These are phyloP conservation scores for Ramphastos sulfuratus DNA, from an alignment of 2,113 vertebrate genomes.

Conservation along the genomic window DNA sequence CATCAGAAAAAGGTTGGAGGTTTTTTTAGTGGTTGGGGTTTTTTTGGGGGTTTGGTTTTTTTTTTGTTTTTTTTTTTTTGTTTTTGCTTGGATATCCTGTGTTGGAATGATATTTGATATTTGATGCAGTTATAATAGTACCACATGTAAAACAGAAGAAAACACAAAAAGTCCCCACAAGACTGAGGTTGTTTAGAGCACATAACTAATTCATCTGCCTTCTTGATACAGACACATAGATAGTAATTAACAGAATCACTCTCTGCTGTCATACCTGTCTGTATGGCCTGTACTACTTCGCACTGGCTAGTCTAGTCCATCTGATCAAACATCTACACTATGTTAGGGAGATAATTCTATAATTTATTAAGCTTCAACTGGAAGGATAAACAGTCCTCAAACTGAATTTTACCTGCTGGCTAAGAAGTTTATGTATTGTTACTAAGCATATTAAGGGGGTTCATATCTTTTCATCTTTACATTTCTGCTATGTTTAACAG, in stretches of 20 bases:
- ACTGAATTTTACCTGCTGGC: not conserved
- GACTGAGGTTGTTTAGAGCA: not conserved
- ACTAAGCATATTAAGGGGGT: not conserved
- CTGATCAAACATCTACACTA: not conserved
- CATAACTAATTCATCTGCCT: not conserved
- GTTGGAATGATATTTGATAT: not conserved
- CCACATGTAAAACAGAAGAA: not conserved
- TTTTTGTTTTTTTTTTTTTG: too few relatives aligned
- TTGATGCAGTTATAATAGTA: not conserved
- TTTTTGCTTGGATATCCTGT: not conserved
- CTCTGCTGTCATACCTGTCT: not conserved
- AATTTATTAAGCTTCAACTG: not conserved
- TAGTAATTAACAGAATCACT: accelerated
- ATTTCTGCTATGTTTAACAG: not conserved
- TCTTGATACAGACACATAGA: not conserved
- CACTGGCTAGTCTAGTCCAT: not conserved
- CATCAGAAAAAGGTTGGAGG: not conserved
- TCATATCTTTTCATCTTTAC: not conserved
- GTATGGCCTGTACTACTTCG: not conserved
- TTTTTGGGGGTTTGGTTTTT: too few relatives aligned
- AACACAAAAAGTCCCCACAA: too few relatives aligned
- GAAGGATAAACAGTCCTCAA: not conserved
- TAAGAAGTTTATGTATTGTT: not conserved
- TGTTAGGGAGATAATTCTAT: not conserved
- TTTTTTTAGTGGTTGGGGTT: too few relatives aligned